Evolutionary conservation across 2,113 vertebrate species (phyloP).

Genomic region (Tragulus kanchil): DNA sequence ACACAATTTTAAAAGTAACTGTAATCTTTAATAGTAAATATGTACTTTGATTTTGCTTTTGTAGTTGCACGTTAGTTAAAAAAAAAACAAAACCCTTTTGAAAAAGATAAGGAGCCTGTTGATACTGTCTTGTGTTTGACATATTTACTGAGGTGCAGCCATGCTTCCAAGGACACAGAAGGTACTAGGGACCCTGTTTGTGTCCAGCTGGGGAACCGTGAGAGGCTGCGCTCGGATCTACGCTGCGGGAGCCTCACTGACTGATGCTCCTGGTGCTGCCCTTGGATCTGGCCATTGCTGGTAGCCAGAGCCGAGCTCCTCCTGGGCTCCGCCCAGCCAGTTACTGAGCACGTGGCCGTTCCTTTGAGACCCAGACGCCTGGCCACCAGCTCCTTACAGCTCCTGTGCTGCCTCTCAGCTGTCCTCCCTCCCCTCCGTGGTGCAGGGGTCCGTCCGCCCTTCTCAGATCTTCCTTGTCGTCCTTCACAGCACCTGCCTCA

Average conservation of each 20-base stretch:
- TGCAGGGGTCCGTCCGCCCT: not conserved
- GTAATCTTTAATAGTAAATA: not conserved
- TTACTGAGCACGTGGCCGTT: not conserved
- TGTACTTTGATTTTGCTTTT: conserved; percentile 33
- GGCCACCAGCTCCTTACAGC: not conserved
- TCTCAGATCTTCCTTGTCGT: not conserved
- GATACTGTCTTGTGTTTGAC: not conserved
- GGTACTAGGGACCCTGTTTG: not conserved
- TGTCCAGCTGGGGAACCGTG: not conserved
- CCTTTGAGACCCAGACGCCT: not conserved
- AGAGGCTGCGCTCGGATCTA: not conserved
- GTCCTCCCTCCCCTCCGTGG: not conserved
- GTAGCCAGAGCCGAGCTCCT: not conserved
- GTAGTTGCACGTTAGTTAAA: not conserved
- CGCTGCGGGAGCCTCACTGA: not conserved
- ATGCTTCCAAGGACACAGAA: not conserved
- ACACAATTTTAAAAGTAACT: not conserved
- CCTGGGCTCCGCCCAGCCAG: not conserved
- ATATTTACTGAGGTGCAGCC: not conserved
- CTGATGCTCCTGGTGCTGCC: not conserved
- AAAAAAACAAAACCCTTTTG: conserved; percentile 12
- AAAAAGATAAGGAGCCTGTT: not conserved
- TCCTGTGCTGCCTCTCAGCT: not conserved
- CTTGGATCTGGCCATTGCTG: not conserved
- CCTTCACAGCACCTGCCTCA: not conserved